Evolutionary conservation across 1,140 invertebrate species (phyloP).

Genomic region (Zaprionus vittiger): DNA sequence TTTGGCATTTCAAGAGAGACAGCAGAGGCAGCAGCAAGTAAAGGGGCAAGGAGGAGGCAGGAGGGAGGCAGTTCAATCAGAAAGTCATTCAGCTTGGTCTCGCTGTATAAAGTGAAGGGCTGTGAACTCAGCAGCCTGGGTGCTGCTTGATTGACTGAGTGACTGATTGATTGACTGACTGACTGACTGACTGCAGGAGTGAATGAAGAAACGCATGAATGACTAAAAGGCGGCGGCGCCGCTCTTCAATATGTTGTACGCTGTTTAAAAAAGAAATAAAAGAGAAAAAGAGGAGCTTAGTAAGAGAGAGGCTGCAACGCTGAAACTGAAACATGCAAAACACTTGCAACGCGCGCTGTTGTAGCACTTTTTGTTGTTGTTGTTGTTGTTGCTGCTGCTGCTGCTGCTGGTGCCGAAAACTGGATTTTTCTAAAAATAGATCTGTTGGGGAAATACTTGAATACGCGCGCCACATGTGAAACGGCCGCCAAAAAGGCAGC

Average conservation of each 20-base stretch:
- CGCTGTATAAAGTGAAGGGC: constrained; percentile 68
- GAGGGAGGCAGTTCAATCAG: constrained; percentile 12
- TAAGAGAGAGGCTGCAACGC: not conserved
- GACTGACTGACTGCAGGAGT: not conserved
- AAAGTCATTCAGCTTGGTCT: constrained; percentile 29
- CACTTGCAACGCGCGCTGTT: constrained; percentile 39
- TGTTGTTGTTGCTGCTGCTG: constrained; percentile 17
- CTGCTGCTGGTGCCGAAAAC: constrained; percentile 64
- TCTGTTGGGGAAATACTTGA: constrained; percentile 79
- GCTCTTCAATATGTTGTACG: constrained; percentile 8
- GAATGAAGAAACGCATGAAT: constrained; percentile 50
- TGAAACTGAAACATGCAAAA: constrained; percentile 60
- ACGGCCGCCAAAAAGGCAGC: constrained; percentile 67
- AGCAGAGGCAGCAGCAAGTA: constrained; percentile 25
- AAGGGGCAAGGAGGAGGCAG: not conserved
- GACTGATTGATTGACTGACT: constrained; percentile 19
- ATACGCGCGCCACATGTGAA: constrained; percentile 77
- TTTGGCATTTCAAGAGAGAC: constrained; percentile 65
- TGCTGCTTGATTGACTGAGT: constrained; percentile 34
- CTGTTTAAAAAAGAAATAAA: constrained; percentile 4
- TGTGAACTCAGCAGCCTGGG: constrained; percentile 24
- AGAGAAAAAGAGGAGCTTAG: not conserved
- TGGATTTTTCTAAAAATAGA: constrained; percentile 84
- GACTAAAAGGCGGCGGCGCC: constrained; percentile 22
- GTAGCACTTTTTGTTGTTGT: constrained; percentile 12